Percentiles rank a stretch among this genome's conserved stretches.
phyloP scores from a whole-genome alignment of 2,113 vertebrate genomes.

The Laterallus jamaicensis region DNA sequence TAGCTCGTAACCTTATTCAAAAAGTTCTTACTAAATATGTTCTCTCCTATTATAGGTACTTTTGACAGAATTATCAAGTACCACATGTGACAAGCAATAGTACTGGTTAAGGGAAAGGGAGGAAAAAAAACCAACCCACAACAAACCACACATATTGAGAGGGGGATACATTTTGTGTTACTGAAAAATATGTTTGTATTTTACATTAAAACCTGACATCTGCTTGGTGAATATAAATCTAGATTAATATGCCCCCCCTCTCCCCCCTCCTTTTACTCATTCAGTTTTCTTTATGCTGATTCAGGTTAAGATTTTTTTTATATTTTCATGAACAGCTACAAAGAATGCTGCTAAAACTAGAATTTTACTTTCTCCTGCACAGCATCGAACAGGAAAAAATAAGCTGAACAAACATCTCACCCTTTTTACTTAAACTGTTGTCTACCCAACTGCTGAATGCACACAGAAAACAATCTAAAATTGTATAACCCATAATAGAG shows the following conservation, averaged over 20 bases:
- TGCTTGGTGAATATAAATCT: constrained; percentile 71
- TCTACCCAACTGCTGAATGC: constrained; percentile 76
- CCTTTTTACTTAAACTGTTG: constrained; percentile 83
- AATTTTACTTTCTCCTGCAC: constrained; percentile 65
- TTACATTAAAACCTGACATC: constrained; percentile 71
- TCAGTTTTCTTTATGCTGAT: constrained; percentile 71
- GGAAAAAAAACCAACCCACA: not conserved
- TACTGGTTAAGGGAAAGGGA: constrained; percentile 31
- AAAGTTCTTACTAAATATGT: constrained; percentile 74
- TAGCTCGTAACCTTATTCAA: constrained; percentile 72
- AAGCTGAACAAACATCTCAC: constrained; percentile 78
- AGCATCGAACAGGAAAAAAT: constrained; percentile 74
- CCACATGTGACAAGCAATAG: constrained; percentile 72
- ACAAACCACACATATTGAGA: constrained; percentile 52
- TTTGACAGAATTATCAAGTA: constrained; percentile 74
- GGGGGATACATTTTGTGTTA: constrained; percentile 63
- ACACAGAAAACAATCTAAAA: constrained; percentile 88
- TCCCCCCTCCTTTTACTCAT: constrained; percentile 31
- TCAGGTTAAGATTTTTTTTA: constrained; percentile 70
- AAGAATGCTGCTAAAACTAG: constrained; percentile 60
- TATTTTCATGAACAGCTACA: constrained; percentile 66
- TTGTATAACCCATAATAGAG: constrained; percentile 88
- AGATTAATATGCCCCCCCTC: constrained; percentile 42
- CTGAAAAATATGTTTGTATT: constrained; percentile 69
- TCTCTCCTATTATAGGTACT: constrained; percentile 71